phyloP scores from a whole-genome alignment of 1,140 invertebrate genomes.

The Stegodyphus dumicola region DNA sequence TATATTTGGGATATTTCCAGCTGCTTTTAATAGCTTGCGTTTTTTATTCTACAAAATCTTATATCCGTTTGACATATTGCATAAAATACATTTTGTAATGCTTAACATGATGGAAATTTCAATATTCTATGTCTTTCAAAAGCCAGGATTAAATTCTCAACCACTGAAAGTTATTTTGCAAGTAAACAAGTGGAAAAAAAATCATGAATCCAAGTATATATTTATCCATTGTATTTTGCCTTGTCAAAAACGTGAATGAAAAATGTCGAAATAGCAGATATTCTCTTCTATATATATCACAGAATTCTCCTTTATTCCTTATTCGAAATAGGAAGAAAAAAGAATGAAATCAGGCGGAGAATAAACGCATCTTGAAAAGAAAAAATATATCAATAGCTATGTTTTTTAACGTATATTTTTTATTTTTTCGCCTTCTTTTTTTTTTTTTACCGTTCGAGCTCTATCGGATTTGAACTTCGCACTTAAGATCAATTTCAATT shows the following conservation, averaged over 20 bases:
- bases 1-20: no score
- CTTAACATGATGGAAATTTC: constrained; percentile 3
- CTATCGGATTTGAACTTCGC: not conserved
- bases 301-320: constrained; percentile 13
- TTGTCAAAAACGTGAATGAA: not conserved
- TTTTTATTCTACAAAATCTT: no score
- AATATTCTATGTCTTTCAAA: not conserved
- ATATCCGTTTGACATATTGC: no score
- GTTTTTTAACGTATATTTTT: no score
- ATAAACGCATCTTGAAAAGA: constrained; percentile 18
- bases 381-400: not conserved
- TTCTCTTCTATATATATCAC: not conserved
- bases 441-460: not conserved
- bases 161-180: not conserved
- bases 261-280: not conserved
- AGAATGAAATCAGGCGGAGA: constrained; percentile 11
- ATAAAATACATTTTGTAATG: constrained; percentile 4
- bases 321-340: not conserved
- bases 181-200: not conserved
- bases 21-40: no score
- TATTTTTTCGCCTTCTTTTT: not conserved
- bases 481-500: not conserved
- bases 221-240: constrained; percentile 1
- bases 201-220: not conserved
- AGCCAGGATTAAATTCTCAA: not conserved